Evolutionary conservation across 2,888 invertebrate genomes (phyloP), one percentile per base, ranked within the genome.

Genomic region (Nomada fabriciana): DNA sequence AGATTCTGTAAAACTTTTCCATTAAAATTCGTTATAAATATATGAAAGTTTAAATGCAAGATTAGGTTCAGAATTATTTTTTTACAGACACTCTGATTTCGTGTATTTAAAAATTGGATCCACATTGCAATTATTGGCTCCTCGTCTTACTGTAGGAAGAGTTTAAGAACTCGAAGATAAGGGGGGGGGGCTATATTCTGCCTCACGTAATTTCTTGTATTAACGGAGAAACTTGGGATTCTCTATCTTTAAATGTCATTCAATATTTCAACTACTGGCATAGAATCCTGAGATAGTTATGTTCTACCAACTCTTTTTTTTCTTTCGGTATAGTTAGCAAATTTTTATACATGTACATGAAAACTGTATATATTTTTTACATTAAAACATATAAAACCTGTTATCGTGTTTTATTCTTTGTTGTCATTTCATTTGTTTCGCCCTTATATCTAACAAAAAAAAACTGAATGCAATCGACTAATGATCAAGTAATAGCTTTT

Each of bases 321-420:
- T 61, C 65, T 55, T 79, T 69, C 61, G 59, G 69, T 70, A 65
- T 57, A 80, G 47, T 80, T 83, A 70, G 64, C 61, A 80, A 70
- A 83, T 81, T 72, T 77, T 80, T 83, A 67, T 82, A 86, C 85
- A 86, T 83, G 73, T 88, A 86, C 80, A 75, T 80, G 72, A 81
- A 80, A 84, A 84, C 65, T 86, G 80, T 86, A 81, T 80, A 81
- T 80, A 81, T 69, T 73, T 74, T 85, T 70, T 76, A 80, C 70
- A 84, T 83, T 74, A 71, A 82, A 89, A 82, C 78, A 73, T 80
- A 76, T 78, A 78, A 86, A 83, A 88, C 68, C 36, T 82, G 72
- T 70, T 77, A 68, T 76, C 59, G 59, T 65, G 65, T 68, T 67
- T 63, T 71, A 50, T 25, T 78, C 52, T 76, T 71, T 76, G 50